Conservation (phyloP, 2,888 invertebrate genomes). For the Pseudococcus longispinus region DNA sequence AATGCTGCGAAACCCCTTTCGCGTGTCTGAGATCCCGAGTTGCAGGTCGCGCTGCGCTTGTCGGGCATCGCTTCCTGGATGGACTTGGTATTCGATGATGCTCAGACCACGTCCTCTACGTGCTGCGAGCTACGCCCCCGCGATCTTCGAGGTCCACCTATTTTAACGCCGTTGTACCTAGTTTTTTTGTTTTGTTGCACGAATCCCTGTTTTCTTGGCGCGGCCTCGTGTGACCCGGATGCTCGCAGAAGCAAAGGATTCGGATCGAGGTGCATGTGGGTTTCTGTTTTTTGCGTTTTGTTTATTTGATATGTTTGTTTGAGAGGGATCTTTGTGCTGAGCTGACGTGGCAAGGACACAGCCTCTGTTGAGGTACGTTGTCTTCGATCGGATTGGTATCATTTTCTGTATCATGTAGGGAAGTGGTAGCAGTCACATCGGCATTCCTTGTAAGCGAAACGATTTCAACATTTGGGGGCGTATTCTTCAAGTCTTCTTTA, state of each 20-base stretch:
- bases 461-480: too few relatives aligned
- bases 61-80: conserved; percentile 22
- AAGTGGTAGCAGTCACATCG: too few relatives aligned
- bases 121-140: conserved; percentile 15
- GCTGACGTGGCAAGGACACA: too few relatives aligned
- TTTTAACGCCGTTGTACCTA: not conserved
- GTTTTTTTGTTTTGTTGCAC: not conserved
- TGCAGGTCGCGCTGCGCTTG: conserved; percentile 54
- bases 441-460: too few relatives aligned
- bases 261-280: not conserved
- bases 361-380: too few relatives aligned
- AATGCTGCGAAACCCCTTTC: conserved; percentile 37
- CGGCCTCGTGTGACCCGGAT: not conserved
- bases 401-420: too few relatives aligned
- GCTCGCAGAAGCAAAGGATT: not conserved
- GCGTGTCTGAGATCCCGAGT: conserved; percentile 56
- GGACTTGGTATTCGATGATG: conserved; percentile 43
- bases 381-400: too few relatives aligned
- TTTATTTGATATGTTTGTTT: too few relatives aligned
- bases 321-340: too few relatives aligned
- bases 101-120: not conserved
- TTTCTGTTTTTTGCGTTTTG: not conserved
- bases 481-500: too few relatives aligned
- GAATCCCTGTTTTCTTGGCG: not conserved
- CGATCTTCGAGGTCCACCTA: conserved; percentile 46